These are phyloP conservation scores for Chydorus sphaericus DNA, from an alignment of 2,888 invertebrate species.

Conservation along the genomic window DNA sequence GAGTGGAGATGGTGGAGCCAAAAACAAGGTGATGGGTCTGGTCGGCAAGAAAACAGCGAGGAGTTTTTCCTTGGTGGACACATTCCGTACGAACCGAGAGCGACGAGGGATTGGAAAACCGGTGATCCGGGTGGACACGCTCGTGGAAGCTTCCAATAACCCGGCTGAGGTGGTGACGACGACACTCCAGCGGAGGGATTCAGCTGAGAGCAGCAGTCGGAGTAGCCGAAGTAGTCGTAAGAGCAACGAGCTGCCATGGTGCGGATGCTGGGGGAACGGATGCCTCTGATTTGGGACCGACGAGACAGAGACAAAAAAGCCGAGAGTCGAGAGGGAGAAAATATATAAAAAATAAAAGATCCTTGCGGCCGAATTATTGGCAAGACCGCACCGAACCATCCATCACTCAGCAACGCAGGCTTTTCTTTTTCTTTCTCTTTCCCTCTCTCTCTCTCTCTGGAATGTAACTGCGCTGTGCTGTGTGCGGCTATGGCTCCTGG, in stretches of 20 bases:
- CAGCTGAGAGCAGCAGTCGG: conserved; percentile 20
- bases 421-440: conserved; percentile 6
- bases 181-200: conserved; percentile 17
- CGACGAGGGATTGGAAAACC: neutral
- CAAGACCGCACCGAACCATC: conserved; percentile 9
- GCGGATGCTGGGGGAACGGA: conserved; percentile 71
- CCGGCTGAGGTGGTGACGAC: neutral
- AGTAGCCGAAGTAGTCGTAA: conserved; percentile 38
- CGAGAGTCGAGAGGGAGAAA: neutral
- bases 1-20: neutral
- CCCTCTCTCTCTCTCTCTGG: conserved; percentile 10
- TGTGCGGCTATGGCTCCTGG: too few species aligned
- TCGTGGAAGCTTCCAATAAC: neutral
- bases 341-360: neutral
- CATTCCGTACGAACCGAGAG: conserved; percentile 5
- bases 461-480: too few species aligned
- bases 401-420: conserved; percentile 12
- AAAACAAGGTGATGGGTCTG: neutral
- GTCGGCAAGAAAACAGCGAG: conserved; percentile 2
- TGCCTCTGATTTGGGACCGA: conserved; percentile 39
- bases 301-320: neutral
- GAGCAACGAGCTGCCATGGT: conserved; percentile 47
- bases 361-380: neutral
- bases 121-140: neutral
- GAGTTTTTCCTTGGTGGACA: conserved; percentile 15